Evolutionary conservation across 2,113 vertebrate species (phyloP), one percentile per base, ranked within the genome.

Genomic region (Cynocephalus volans): DNA sequence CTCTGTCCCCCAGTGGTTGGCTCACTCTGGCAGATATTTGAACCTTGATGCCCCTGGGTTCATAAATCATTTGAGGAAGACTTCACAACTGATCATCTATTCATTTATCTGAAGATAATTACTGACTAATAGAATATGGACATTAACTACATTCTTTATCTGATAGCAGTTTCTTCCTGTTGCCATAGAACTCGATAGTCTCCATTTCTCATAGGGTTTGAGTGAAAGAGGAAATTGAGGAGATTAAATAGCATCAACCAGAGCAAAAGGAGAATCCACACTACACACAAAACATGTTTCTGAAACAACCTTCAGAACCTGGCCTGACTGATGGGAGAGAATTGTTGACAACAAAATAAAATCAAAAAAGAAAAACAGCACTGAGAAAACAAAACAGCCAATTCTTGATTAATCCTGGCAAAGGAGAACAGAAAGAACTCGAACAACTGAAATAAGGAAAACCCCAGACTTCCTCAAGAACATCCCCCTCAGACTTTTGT

Each of bases 131-230:
- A 64, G 73, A 45, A 50, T 18, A 24, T 12, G n/a, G 28, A 92
- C 28, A 41, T 7, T 52, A 70, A 73, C 60, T 50, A 13, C 58
- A 33, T 41, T 76, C 50, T 65, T 21, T 41, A 56, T 1, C 15
- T 15, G 26, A 75, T 24, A 41, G 67, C 89, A 70, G 79, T 28
- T 48, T 64, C 85, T 62, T 93, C 81, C 69, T 41, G 62, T 67
- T 17, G 1, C n/a, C 36, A 6, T 0, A 2, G 72, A 88, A 80
- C 45, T 6, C 14, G 24, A 33, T 5, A 14, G 45, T 36, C 12
- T 60, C 69, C 21, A 65, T 72, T 33, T 58, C 72, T 13, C 6
- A 18, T 1, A 31, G 70, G 23, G n/a, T 26, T 36, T 41, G 26
- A n/a, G 56, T 21, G 62, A 62, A 81, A 62, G n/a, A 87, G 84